Base-by-base conservation (phyloP, 2,888 invertebrate species). In the Parnassius smintheus region DNA sequence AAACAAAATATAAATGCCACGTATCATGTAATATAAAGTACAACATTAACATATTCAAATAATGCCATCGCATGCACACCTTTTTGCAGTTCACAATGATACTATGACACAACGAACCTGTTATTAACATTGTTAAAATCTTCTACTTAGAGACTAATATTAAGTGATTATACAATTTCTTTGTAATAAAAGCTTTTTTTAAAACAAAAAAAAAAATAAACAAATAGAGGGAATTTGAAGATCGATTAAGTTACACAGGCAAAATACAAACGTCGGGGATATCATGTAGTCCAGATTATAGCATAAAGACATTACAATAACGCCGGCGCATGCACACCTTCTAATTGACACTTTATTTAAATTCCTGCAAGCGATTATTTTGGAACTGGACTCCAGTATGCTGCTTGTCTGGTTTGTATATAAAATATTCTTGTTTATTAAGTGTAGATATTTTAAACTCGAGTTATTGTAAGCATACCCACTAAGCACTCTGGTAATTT, bases 331-430 rank as follows among this genome's bases (percentile, higher is more conserved):
- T 74, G 75, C 74, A 70, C 77, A 73, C 71, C 76, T 82, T 86
- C 86, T 89, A 88, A 90, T 88, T 88, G 87, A 85, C 84, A 83
- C 82, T 83, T 85, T 87, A 88, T 87, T 86, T 84, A 85, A 87
- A 87, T 88, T 85, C 85, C 72, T 75, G 75, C 77, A 69, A 75
- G 77, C 78, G 79, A 83, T 85, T 83, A 84, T 86, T 86, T 86
- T 70, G 81, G 82, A 80, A 78, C 81, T 74, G 76, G 80, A 76
- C 74, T 75, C 72, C 73, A 76, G 76, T 74, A 80, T 76, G 78
- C 77, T 76, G 81, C 78, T 76, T 80, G 80, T 82, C 86, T 75
- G 81, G 82, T 82, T 83, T 77, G 75, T 72, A 75, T 81, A 81
- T 85, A 82, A 87, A 86, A 85, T 80, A 77, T 79, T 83, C 85